These are phyloP conservation scores for Planiliza haematocheilus DNA, from an alignment of 2,113 vertebrate genomes.

Conservation along the genomic window DNA sequence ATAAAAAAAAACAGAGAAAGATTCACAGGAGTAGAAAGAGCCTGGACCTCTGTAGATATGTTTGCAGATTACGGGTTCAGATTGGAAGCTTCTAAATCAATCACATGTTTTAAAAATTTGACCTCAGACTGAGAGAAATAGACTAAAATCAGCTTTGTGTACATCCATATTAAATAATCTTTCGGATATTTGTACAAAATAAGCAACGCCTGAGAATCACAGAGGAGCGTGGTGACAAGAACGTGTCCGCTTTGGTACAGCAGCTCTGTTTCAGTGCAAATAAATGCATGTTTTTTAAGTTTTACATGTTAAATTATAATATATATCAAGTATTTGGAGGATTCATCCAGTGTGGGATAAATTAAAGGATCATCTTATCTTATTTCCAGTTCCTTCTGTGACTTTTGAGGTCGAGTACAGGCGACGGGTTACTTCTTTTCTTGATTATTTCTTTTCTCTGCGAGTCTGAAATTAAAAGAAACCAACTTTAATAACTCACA, in stretches of 20 bases:
- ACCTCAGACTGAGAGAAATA: background rate
- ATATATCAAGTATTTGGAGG: background rate
- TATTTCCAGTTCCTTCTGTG: background rate
- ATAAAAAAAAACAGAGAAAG: background rate
- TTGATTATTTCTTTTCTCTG: slow-evolving; percentile 27
- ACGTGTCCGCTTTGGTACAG: background rate
- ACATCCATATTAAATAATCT: too few species aligned
- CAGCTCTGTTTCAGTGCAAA: background rate
- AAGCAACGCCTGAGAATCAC: slow-evolving; percentile 1
- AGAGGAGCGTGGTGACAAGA: background rate
- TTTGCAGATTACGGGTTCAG: too few species aligned
- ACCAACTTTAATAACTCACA: background rate
- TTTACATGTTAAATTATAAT: background rate
- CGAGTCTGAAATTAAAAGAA: slow-evolving; percentile 17
- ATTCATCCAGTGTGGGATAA: too few species aligned
- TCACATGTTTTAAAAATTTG: background rate
- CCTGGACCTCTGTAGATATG: background rate
- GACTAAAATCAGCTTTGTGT: background rate
- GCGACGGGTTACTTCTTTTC: slow-evolving; percentile 18
- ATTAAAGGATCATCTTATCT: too few species aligned
- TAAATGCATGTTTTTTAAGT: background rate
- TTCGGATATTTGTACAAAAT: background rate
- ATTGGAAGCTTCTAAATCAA: background rate
- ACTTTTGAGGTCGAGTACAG: background rate
- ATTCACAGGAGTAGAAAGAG: background rate